Percentiles rank a stretch among this genome's conserved stretches.
These are phyloP conservation scores for Nowickia ferox DNA, from an alignment of 2,888 invertebrate species.

Conservation along the genomic window DNA sequence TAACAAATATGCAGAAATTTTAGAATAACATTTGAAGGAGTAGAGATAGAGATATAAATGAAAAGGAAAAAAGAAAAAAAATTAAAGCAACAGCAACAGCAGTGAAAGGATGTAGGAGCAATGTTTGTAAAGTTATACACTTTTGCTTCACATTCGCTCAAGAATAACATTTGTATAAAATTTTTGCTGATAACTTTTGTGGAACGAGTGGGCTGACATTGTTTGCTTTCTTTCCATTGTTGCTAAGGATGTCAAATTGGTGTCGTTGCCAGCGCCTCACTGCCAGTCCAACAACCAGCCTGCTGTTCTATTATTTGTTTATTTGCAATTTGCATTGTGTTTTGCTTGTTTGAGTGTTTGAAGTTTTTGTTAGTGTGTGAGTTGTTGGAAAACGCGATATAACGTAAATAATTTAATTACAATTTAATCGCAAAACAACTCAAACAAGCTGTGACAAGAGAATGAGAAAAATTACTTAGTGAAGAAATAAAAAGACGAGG, in stretches of 20 bases:
- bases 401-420: slow-evolving; percentile 72
- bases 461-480: slow-evolving; percentile 23
- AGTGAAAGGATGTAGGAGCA: slow-evolving; percentile 38
- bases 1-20: slow-evolving; percentile 46
- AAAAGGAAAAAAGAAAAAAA: slow-evolving; percentile 7
- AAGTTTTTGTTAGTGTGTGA: neutral
- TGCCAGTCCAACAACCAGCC: neutral
- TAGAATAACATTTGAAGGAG: slow-evolving; percentile 17
- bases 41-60: slow-evolving; percentile 16
- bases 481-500: neutral
- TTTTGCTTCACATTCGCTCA: neutral
- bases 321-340: slow-evolving; percentile 29
- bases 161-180: slow-evolving; percentile 51
- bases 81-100: slow-evolving; percentile 2
- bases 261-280: slow-evolving; percentile 2
- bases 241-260: slow-evolving; percentile 26
- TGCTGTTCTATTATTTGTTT: slow-evolving; percentile 6
- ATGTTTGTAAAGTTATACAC: slow-evolving; percentile 42
- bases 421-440: slow-evolving; percentile 65
- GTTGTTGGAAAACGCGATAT: slow-evolving; percentile 47
- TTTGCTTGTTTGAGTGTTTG: neutral
- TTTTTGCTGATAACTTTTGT: slow-evolving; percentile 19
- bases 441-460: slow-evolving; percentile 63
- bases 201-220: neutral
- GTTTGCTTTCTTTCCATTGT: neutral